A percentile compares a stretch with the other conserved stretches of the same genome.
phyloP scores from a whole-genome alignment of 2,888 invertebrate genomes.

The Lucinisca nassula region DNA sequence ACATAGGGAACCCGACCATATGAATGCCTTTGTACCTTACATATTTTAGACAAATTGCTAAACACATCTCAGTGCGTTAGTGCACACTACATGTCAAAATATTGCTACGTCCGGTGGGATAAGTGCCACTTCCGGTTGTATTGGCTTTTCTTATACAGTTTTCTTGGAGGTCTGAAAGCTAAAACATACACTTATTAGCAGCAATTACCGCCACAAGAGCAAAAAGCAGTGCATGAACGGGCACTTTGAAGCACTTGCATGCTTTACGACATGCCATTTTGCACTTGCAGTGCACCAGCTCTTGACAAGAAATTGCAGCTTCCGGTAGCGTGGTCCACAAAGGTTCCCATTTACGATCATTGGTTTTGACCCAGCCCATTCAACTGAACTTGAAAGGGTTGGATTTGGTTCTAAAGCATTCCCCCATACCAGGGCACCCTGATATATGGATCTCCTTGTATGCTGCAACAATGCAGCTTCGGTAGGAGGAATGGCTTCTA shows the following conservation, averaged over 20 bases:
- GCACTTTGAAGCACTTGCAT: slow-evolving; percentile 19
- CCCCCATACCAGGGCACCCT: slow-evolving; percentile 50
- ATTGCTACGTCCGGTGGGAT: too few relatives aligned
- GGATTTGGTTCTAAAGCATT: background rate
- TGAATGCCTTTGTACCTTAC: too few relatives aligned
- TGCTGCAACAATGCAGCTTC: slow-evolving; percentile 48
- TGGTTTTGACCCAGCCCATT: slow-evolving; percentile 3
- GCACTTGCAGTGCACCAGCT: slow-evolving; percentile 23
- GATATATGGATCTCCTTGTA: slow-evolving; percentile 55
- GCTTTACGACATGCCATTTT: slow-evolving; percentile 8
- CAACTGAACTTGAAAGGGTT: background rate
- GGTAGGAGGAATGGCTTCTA: slow-evolving; percentile 57
- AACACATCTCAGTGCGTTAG: too few relatives aligned
- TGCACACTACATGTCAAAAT: too few relatives aligned
- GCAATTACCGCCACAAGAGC: background rate
- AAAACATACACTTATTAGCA: too few relatives aligned
- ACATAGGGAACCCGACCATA: too few relatives aligned
- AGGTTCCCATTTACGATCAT: background rate
- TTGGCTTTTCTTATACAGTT: too few relatives aligned
- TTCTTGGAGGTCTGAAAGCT: too few relatives aligned
- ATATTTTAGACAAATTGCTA: too few relatives aligned
- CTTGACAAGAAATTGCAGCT: slow-evolving; percentile 1
- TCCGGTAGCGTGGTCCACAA: slow-evolving; percentile 7
- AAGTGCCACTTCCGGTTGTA: too few relatives aligned
- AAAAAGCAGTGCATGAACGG: background rate